Base-by-base conservation (phyloP, 2,888 invertebrate genomes). In the Sminthurides aquaticus region DNA sequence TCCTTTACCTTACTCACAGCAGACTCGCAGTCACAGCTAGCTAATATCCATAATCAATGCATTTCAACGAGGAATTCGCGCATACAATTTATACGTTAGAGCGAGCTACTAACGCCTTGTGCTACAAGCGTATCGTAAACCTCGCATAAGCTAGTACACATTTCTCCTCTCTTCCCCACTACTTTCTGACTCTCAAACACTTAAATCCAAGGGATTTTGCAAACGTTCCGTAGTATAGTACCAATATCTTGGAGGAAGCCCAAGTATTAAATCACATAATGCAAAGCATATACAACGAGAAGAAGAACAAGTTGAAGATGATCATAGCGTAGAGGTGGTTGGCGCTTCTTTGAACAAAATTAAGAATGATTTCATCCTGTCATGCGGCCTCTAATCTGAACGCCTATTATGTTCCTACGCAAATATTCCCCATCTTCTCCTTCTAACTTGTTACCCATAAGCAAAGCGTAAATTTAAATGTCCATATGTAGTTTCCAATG, bases 281-380 rank as follows among this genome's bases (percentile, higher is more conserved):
- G n/a, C 43, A 34, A 15, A 11, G 5, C 43, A 15, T 34, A 34
- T 34, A 15, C 43, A 34, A 15, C 8, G 15, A n/a, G n/a, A n/a
- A n/a, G n/a, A n/a, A n/a, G n/a, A 34, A 34, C 8, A 34, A 34
- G 15, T 34, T 5, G n/a, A n/a, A n/a, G n/a, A n/a, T n/a, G n/a
- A n/a, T n/a, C n/a, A n/a, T n/a, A 34, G 43, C 43, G 43, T 34
- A 11, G 43, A 34, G 43, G 43, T 34, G 43, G 52, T 52, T 52
- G 52, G 18, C 52, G 52, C 5, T 25, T 57, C 29, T 26, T 57
- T 26, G 57, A 57, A 26, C 57, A 57, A 57, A 57, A 28, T 57
- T 57, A 57, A 57, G 57, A 26, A 57, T 57, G 57, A 57, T 57
- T 57, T 57, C 57, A 57, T 57, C 57, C n/a, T 25, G 28, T 57